Evolutionary conservation across 2,113 vertebrate genomes (phyloP).

Genomic region (Myiozetetes cayanensis): DNA sequence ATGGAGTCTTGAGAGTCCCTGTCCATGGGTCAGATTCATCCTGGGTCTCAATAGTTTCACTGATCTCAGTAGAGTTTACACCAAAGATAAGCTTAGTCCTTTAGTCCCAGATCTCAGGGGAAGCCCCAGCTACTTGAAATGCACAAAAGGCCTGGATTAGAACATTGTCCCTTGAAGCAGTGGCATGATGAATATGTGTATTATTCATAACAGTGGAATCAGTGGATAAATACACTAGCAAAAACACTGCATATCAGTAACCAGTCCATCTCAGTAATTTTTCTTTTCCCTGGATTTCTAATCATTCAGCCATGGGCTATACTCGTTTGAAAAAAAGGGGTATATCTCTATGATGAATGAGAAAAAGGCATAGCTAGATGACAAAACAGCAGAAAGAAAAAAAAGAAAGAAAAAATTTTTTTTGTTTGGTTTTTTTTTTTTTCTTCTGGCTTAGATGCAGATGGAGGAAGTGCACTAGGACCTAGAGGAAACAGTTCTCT

Average conservation of each 20-base stretch:
- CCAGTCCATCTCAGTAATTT: neutral
- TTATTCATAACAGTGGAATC: slow-evolving; percentile 44
- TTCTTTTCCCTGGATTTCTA: neutral
- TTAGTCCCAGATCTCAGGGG: slow-evolving; percentile 29
- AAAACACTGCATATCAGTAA: neutral
- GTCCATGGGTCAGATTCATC: slow-evolving; percentile 6
- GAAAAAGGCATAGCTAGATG: neutral
- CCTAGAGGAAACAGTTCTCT: slow-evolving; percentile 11
- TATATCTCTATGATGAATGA: neutral
- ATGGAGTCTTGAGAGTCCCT: slow-evolving; percentile 9
- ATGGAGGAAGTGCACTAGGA: neutral
- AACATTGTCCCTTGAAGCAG: slow-evolving; percentile 17
- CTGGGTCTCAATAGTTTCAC: neutral
- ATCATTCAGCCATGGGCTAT: neutral
- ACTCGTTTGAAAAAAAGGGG: neutral
- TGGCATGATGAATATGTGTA: slow-evolving; percentile 18
- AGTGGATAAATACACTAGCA: neutral
- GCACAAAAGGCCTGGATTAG: slow-evolving; percentile 10
- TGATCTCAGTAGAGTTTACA: slow-evolving; percentile 9
- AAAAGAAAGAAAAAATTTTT: too few relatives aligned
- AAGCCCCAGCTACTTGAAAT: slow-evolving; percentile 20
- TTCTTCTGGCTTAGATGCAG: neutral
- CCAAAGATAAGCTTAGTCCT: slow-evolving; percentile 5
- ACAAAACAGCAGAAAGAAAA: neutral
- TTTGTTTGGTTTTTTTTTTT: neutral